Conservation (phyloP, 2,113 vertebrate genomes). For the Phylloscopus trochilus region DNA sequence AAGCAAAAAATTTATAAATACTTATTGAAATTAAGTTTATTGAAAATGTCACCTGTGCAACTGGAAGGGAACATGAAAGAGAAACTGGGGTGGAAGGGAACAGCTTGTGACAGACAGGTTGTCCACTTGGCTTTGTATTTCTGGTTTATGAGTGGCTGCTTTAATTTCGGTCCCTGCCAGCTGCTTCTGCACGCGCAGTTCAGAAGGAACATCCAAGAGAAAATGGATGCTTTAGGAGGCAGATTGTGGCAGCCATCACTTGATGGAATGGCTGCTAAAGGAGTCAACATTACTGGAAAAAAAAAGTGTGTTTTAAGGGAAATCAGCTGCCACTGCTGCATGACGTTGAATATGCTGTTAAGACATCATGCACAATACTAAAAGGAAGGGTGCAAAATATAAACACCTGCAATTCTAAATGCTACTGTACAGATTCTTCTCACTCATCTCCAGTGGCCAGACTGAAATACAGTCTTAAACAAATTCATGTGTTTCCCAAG, state of each 20-base stretch:
- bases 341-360: neutral
- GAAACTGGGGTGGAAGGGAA: neutral
- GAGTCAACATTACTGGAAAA: neutral
- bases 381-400: neutral
- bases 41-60: neutral
- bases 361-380: neutral
- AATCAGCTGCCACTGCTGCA: neutral
- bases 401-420: neutral
- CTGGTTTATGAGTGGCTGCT: neutral
- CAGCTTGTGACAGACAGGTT: neutral
- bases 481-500: neutral
- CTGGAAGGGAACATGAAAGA: neutral
- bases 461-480: neutral
- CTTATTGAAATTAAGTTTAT: conserved; percentile 9
- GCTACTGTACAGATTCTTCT: neutral
- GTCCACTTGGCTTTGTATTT: neutral
- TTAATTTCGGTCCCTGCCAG: neutral
- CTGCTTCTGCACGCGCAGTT: neutral
- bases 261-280: neutral
- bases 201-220: neutral
- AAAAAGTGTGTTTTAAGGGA: neutral
- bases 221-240: neutral
- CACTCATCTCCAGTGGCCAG: neutral
- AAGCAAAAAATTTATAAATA: conserved; percentile 34
- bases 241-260: neutral